Base-by-base conservation (phyloP, 2,888 invertebrate species). In the Agrochola circellaris region DNA sequence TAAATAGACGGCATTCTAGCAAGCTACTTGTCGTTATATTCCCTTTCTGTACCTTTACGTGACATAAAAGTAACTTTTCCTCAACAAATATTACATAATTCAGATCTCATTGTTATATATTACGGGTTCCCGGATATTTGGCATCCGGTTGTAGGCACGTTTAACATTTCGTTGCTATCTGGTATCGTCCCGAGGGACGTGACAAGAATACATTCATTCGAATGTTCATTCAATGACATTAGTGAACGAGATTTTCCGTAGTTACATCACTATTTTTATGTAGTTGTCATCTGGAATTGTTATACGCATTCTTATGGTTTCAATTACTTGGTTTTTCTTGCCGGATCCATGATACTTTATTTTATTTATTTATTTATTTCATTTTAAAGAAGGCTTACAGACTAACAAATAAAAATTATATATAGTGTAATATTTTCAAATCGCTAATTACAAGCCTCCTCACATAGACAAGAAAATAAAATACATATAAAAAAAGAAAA, bases 301-400 rank as follows among this genome's bases (percentile, higher is more conserved):
- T 77, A 86, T 84, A 83, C 86, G 86, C 83, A 84, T 85, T 84
- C 73, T n/a, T 54, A 66, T n/a, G 48, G 23, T 71, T 58, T 60
- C 48, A 64, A 72, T 68, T 45, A 58, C 58, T 67, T 26, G 48
- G 30, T 84, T 75, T 79, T 73, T 75, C 45, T 69, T 30, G 34
- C 42, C 67, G 81, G 75, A 83, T 61, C 69, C 23, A 51, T 34
- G 30, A 15, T 11, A 26, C n/a, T n/a, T n/a, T n/a, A n/a, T n/a
- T n/a, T n/a, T n/a, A n/a, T n/a, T n/a, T n/a, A n/a, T n/a, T n/a
- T n/a, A n/a, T n/a, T n/a, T n/a, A n/a, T n/a, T n/a, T n/a, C n/a
- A n/a, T n/a, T n/a, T n/a, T n/a, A n/a, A n/a, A n/a, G n/a, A n/a
- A n/a, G n/a, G n/a, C n/a, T n/a, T n/a, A n/a, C n/a, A n/a, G n/a